Evolutionary conservation across 2,113 vertebrate genomes (phyloP), one percentile per base, ranked within the genome.

Genomic region (Syrmaticus mikado): DNA sequence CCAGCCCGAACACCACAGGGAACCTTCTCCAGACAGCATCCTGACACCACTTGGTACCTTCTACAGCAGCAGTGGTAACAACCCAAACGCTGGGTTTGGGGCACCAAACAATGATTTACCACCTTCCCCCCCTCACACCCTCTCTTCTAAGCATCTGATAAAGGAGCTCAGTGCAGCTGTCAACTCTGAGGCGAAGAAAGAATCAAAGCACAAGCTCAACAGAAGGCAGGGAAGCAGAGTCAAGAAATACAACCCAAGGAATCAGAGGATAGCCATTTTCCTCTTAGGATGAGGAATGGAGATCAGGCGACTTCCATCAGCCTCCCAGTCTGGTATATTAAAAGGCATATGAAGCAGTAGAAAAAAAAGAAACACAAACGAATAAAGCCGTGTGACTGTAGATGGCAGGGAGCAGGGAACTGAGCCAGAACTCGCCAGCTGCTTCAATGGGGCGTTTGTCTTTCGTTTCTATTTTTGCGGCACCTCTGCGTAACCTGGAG

Each of bases 401-500:
- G 92, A 93, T 88, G 95, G 90, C 87, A 96, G 90, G 82, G 82
- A 96, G 70, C 74, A 90, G 94, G 94, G 95, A 95, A 94, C 14
- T 0, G 73, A 95, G 96, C 95, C 95, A 96, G 92, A 73, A 38
- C 77, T 92, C 7, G 20, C 90, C 95, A 96, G 94, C 93, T 95
- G 93, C 96, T 97, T 96, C 96, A 95, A 95, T 92, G 90, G 94
- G 90, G 85, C 13, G 50, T 79, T 94, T 95, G 95, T 96, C 83
- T 95, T 92, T 95, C 90, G 86, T 92, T 93, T 89, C 96, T 96
- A 96, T 94, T 97, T 95, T 97, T 96, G 95, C 64, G 50, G 87
- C 94, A 96, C 93, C 95, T 97, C 94, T 95, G 94, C 19, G 91
- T 96, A 96, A 96, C 96, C 95, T 96, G 96, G 84, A 91, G 85